phyloP scores from a whole-genome alignment of 2,797 vertebrate genomes.

The Perodicticus potto region DNA sequence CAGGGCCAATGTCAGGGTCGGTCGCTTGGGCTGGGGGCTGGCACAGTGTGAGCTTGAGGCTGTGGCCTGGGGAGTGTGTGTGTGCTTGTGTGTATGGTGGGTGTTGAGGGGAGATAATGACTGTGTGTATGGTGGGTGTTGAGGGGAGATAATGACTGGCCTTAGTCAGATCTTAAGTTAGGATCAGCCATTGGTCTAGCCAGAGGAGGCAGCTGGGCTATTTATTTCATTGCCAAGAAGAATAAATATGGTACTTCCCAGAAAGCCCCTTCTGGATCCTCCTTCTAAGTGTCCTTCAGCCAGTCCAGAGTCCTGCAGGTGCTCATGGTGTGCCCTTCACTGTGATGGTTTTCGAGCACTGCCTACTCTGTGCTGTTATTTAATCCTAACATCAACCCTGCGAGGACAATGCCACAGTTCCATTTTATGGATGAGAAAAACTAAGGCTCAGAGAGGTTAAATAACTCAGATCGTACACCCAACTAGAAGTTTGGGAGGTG shows the following conservation, averaged over 20 bases:
- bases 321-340: neutral
- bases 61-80: neutral
- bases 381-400: neutral
- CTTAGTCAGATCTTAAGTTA: neutral
- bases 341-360: neutral
- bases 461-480: neutral
- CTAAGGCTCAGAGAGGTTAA: neutral
- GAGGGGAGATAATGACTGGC: neutral
- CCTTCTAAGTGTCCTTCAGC: neutral
- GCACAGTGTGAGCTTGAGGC: constrained; percentile 16
- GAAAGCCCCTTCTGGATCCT: neutral
- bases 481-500: neutral
- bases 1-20: constrained; percentile 45
- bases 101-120: neutral
- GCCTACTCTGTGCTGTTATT: neutral
- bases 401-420: neutral
- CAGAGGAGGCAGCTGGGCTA: neutral
- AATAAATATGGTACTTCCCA: neutral
- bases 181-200: neutral
- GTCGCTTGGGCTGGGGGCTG: neutral
- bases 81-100: neutral
- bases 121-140: neutral
- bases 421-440: constrained; percentile 22
- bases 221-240: constrained; percentile 23
- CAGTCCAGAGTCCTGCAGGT: neutral